These are phyloP conservation scores for Hippoglossus stenolepis DNA, from an alignment of 2,113 vertebrate species.

Conservation along the genomic window DNA sequence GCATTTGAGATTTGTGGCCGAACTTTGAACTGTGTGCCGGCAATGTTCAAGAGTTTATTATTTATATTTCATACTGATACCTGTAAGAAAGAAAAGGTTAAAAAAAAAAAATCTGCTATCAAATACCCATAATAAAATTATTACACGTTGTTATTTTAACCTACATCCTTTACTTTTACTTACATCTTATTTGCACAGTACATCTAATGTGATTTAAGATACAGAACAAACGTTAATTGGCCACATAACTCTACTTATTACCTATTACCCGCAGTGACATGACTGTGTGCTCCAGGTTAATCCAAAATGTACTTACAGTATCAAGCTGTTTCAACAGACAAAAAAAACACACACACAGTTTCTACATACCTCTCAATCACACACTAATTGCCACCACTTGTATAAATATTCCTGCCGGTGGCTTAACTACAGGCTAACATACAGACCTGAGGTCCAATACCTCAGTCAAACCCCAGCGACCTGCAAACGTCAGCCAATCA, in stretches of 20 bases:
- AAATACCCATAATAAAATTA: too few relatives aligned
- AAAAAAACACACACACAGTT: constrained; percentile 12
- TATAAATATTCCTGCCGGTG: constrained; percentile 61
- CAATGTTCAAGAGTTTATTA: too few relatives aligned
- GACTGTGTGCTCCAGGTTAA: not conserved
- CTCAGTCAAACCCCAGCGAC: constrained; percentile 17
- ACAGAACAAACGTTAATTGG: not conserved
- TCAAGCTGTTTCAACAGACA: constrained; percentile 7
- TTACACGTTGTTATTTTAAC: too few relatives aligned
- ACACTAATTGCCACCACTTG: constrained; percentile 66
- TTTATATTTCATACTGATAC: too few relatives aligned
- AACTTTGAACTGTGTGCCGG: too few relatives aligned
- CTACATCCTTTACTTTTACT: too few relatives aligned
- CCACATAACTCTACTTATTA: not conserved
- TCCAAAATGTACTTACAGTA: not conserved
- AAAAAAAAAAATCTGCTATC: too few relatives aligned
- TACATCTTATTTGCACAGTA: too few relatives aligned
- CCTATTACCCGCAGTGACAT: not conserved
- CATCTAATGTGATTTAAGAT: not conserved
- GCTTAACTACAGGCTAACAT: constrained; percentile 49
- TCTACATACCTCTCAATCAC: constrained; percentile 55
- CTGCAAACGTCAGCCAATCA: constrained; percentile 16
- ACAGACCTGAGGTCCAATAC: constrained; percentile 24
- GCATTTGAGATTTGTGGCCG: too few relatives aligned
- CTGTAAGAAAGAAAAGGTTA: too few relatives aligned